Base-by-base conservation (phyloP, 2,888 invertebrate genomes). In the Dioctria rufipes region DNA sequence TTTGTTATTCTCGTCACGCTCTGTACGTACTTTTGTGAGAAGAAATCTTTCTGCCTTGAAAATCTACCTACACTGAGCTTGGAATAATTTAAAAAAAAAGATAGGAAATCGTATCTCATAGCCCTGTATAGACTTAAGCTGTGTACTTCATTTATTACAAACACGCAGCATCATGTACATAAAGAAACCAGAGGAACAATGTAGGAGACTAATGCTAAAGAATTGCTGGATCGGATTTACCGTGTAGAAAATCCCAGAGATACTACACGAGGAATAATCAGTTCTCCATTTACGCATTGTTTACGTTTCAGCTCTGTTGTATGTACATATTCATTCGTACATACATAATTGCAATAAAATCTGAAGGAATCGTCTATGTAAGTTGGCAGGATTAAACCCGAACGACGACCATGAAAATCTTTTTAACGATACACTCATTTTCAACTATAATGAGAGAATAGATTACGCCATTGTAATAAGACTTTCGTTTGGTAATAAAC, bases 111-210 rank as follows among this genome's bases (percentile, higher is more conserved):
- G n/a, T 71, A 51, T 71, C 8, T 39, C n/a, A 13, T 9, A 13
- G 51, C 54, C 51, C 39, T 51, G 25, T 25, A 71, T 71, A 54
- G 71, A 71, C 46, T 51, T 71, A 71, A 71, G 40, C 54, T 54
- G 37, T 71, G 71, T 71, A 71, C 71, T 54, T 71, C 71, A 71
- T 71, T 71, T 71, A 71, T 71, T 54, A 54, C 54, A 54, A 49
- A 11, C 40, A 71, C 54, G 40, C 51, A 51, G 25, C 25, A 25
- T 25, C 25, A 25, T 25, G 25, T 25, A 25, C 25, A 25, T 25
- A 8, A 46, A 8, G 46, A 6, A 46, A 46, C 8, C 46, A 6
- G 8, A 46, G 46, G 46, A 46, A 46, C 58, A 5, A 46, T 37
- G 49, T 9, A 25, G 49, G 71, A 4, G 39, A 13, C 25, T 71